Evolutionary conservation across 2,888 invertebrate genomes (phyloP).

Genomic region (Drosophila nr. medialis): DNA sequence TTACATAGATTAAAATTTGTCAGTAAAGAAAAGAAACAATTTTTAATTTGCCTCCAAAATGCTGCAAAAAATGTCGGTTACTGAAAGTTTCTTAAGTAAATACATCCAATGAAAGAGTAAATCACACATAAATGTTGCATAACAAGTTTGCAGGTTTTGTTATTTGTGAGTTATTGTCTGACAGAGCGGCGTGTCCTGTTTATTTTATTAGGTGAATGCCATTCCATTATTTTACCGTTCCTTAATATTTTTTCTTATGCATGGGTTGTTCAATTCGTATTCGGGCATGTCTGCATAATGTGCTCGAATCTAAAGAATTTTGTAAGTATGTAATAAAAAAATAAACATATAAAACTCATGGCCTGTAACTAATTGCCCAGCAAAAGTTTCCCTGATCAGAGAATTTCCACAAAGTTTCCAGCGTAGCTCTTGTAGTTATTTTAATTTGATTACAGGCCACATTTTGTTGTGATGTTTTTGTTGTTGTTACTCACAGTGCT

Average conservation of each 20-base stretch:
- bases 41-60: background rate
- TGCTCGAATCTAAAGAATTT: constrained; percentile 33
- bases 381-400: constrained; percentile 32
- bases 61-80: background rate
- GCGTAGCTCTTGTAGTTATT: constrained; percentile 40
- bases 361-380: constrained; percentile 69
- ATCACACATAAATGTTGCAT: constrained; percentile 38
- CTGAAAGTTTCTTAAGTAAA: constrained; percentile 4
- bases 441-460: constrained; percentile 73
- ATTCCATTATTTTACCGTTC: constrained; percentile 45
- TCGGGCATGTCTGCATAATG: constrained; percentile 10
- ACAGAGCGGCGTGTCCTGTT: constrained; percentile 57
- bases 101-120: background rate
- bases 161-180: constrained; percentile 53
- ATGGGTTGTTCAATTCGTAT: constrained; percentile 12
- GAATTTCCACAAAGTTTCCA: constrained; percentile 32
- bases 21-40: background rate
- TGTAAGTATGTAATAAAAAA: constrained; percentile 1
- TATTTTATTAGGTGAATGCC: constrained; percentile 37
- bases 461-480: constrained; percentile 37
- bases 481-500: constrained; percentile 22
- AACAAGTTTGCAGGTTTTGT: constrained; percentile 47
- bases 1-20: background rate
- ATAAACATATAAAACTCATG: constrained; percentile 55
- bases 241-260: background rate